Evolutionary conservation across 2,888 invertebrate species (phyloP), one percentile per base, ranked within the genome.

Genomic region (Eupithecia abbreviata): DNA sequence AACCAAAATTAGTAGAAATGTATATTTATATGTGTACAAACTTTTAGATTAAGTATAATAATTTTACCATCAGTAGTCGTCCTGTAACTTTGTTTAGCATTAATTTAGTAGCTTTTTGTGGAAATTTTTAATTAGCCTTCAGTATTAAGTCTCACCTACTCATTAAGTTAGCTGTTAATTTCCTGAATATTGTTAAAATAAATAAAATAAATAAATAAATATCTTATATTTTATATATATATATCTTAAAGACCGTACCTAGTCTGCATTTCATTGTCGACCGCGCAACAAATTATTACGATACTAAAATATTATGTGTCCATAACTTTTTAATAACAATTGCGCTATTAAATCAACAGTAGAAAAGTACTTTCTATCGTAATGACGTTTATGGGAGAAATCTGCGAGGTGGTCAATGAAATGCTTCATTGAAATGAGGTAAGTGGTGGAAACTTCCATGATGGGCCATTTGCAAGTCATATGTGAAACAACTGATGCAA

Each of bases 291-390:
- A 66, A 7, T 65, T 42, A 41, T 66, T 15, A 42, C 68, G 45
- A 68, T 43, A 45, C 2, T 68, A 43, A 68, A 68, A 68, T 15
- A 30, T 30, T 72, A 55, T 68, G 71, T 67, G 74, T 78, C 79
- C 80, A 75, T 82, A 80, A 81, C 42, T 76, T 81, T 81, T 79
- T 77, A 82, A 78, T 73, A 68, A 43, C 73, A 42, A 72, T 78
- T 67, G 30, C 77, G 71, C 76, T 74, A 81, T 77, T 74, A 76
- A 82, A 58, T 47, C 75, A 42, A 41, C 62, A 75, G 72, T 83
- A 83, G 82, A 84, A 84, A 84, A 87, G 85, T 85, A 87, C 86
- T 88, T 88, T 88, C 88, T 88, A 81, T 83, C 82, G 81, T 85
- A 84, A 87, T 85, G 82, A 82, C 73, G 84, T 75, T 65, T 67